These are phyloP conservation scores for Cyprinodon brontotheroides DNA, from an alignment of 2,113 vertebrate genomes.

Conservation along the genomic window DNA sequence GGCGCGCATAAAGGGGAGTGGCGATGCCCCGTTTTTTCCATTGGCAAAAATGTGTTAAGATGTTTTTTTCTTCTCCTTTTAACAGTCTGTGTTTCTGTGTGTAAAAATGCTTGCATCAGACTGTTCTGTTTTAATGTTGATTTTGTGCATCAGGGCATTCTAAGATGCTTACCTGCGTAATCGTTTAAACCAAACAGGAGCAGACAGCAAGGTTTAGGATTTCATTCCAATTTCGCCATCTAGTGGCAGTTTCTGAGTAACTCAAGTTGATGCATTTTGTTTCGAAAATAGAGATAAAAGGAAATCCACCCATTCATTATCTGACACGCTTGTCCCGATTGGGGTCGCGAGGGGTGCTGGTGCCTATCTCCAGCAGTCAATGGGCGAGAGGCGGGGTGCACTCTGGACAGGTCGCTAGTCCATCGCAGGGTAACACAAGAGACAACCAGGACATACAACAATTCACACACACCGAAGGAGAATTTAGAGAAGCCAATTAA, in stretches of 20 bases:
- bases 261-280: neutral
- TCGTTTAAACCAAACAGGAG: neutral
- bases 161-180: neutral
- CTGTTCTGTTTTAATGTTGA: neutral
- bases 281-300: neutral
- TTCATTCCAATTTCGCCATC: conserved; percentile 17
- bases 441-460: no score
- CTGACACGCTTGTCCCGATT: no score
- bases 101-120: neutral
- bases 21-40: conserved; percentile 7
- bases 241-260: conserved; percentile 17
- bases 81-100: neutral
- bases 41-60: conserved; percentile 42
- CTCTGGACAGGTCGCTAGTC: no score
- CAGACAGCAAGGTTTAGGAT: no score
- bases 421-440: no score
- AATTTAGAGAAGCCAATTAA: no score
- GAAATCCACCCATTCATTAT: no score
- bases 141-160: neutral
- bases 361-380: no score
- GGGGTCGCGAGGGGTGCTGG: no score
- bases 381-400: no score
- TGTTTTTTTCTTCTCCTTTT: neutral
- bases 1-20: conserved; percentile 66
- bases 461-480: no score